These are phyloP conservation scores for Apolygus lucorum DNA, from an alignment of 1,140 invertebrate genomes.

Conservation along the genomic window DNA sequence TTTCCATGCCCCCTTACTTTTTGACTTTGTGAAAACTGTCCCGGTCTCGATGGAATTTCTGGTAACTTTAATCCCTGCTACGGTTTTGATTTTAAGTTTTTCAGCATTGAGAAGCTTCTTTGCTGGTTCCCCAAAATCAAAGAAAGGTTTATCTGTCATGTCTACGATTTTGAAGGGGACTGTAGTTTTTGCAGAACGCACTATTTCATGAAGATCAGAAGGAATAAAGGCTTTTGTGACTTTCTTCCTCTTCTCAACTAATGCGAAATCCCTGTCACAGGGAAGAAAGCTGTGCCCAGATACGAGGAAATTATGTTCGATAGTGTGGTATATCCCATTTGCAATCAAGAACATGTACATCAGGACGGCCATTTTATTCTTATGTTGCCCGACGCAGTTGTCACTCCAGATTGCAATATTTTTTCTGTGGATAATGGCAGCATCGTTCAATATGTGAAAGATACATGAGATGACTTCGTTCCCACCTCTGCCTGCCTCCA, in stretches of 20 bases:
- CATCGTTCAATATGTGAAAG: conserved; percentile 13
- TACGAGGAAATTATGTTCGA: conserved; percentile 22
- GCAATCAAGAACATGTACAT: conserved; percentile 15
- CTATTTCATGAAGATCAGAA: no score
- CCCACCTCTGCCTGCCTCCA: conserved; percentile 23
- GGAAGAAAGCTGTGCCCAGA: conserved; percentile 20
- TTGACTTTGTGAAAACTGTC: no score
- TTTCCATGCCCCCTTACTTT: no score
- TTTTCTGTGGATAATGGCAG: not conserved
- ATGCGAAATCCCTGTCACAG: conserved; percentile 25
- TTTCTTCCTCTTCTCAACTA: conserved; percentile 26
- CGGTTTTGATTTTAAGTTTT: no score
- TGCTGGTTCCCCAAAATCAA: no score
- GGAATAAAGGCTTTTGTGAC: no score
- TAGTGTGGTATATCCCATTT: not conserved
- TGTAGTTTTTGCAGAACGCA: no score
- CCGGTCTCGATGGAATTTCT: no score
- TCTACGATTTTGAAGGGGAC: no score
- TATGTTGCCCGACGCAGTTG: conserved; percentile 9
- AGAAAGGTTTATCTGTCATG: no score
- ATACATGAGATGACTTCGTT: conserved; percentile 31
- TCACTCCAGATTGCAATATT: conserved; percentile 1
- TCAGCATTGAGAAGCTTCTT: no score
- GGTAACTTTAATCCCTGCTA: no score
- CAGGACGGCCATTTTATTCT: conserved; percentile 23